Conservation (phyloP, 2,888 invertebrate genomes). For the Catocala sponsa region DNA sequence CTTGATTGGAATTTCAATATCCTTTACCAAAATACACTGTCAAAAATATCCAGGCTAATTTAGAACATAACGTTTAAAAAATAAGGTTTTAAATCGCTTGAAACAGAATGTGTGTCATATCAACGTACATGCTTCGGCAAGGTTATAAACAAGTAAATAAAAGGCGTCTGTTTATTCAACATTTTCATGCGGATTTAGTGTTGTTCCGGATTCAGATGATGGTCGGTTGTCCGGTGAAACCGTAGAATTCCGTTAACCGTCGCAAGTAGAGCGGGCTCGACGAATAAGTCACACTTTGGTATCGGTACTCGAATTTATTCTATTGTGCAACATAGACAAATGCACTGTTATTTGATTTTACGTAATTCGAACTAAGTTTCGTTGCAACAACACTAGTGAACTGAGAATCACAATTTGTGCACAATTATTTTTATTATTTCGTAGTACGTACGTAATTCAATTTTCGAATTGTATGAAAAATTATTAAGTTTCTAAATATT, state of each 20-base stretch:
- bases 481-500: too few relatives aligned
- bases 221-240: slow-evolving; percentile 59
- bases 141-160: slow-evolving; percentile 47
- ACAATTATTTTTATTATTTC: background rate
- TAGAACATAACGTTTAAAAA: slow-evolving; percentile 14
- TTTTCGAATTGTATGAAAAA: too few relatives aligned
- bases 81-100: slow-evolving; percentile 23
- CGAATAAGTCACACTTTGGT: slow-evolving; percentile 49
- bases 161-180: slow-evolving; percentile 49
- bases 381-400: background rate
- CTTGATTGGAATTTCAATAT: slow-evolving; percentile 42
- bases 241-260: slow-evolving; percentile 65
- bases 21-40: slow-evolving; percentile 21
- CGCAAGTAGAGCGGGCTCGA: slow-evolving; percentile 50
- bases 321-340: slow-evolving; percentile 37
- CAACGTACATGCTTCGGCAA: slow-evolving; percentile 36
- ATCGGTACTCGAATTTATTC: slow-evolving; percentile 18
- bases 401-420: background rate
- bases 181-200: slow-evolving; percentile 55
- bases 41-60: slow-evolving; percentile 26
- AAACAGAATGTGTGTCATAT: slow-evolving; percentile 27
- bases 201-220: slow-evolving; percentile 57
- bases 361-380: slow-evolving; percentile 29
- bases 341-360: slow-evolving; percentile 34
- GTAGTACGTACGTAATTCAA: too few relatives aligned